A percentile compares a stretch with the other conserved stretches of the same genome.
Evolutionary conservation across 2,113 vertebrate genomes (phyloP).

Genomic region (Limnothrissa miodon): DNA sequence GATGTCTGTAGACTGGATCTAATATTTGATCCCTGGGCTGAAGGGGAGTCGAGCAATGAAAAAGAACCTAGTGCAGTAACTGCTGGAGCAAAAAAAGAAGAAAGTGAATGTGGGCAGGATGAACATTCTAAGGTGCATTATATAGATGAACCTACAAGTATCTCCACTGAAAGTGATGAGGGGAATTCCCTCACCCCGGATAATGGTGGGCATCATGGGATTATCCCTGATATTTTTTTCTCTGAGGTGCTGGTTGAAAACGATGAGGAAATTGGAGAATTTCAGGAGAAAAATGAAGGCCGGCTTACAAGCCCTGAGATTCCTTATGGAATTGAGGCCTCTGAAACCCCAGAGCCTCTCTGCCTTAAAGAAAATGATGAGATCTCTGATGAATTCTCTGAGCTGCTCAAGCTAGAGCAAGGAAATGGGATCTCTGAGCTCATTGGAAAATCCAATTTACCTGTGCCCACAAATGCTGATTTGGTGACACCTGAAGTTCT

Average conservation of each 20-base stretch:
- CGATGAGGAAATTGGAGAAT: not conserved
- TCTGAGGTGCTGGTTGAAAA: not conserved
- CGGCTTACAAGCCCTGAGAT: not conserved
- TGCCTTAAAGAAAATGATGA: not conserved
- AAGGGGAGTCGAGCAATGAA: slow-evolving; percentile 20
- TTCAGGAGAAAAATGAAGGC: not conserved
- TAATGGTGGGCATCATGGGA: slow-evolving; percentile 32
- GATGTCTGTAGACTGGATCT: not conserved
- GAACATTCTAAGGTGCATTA: slow-evolving; percentile 22
- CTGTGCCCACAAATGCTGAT: slow-evolving; percentile 5
- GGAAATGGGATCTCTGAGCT: not conserved
- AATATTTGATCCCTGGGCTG: slow-evolving; percentile 6
- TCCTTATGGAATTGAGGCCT: slow-evolving; percentile 6
- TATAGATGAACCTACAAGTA: slow-evolving; percentile 19
- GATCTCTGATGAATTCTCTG: not conserved
- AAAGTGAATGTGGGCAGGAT: slow-evolving; percentile 30
- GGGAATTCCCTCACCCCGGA: not conserved
- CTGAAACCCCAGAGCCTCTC: not conserved
- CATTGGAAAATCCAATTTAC: slow-evolving; percentile 27
- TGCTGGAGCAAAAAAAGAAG: slow-evolving; percentile 20
- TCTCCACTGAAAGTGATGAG: not conserved
- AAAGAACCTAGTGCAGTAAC: not conserved
- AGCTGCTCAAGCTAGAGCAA: not conserved
- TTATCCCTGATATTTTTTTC: slow-evolving; percentile 1
- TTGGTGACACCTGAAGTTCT: not conserved